A percentile compares a stretch with the other conserved stretches of the same genome.
Conservation (phyloP, 2,888 invertebrate genomes). For the Oegoconia quadripuncta region DNA sequence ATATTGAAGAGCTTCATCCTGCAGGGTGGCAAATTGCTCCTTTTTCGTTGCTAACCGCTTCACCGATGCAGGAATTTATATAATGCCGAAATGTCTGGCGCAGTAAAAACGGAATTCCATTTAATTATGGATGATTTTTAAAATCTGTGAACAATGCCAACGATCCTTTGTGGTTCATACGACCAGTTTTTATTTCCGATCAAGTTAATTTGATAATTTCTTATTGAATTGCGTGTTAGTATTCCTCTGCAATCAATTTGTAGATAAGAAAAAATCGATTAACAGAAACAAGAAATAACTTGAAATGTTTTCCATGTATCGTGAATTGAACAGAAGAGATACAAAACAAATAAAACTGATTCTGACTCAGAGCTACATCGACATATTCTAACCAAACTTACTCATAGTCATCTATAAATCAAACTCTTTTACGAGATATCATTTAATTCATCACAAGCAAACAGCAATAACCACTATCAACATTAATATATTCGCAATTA, state of each 20-base stretch:
- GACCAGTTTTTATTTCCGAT: conserved; percentile 55
- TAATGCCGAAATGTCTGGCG: conserved; percentile 56
- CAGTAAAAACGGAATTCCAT: conserved; percentile 71
- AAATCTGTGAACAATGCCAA: conserved; percentile 78
- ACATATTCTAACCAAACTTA: no score
- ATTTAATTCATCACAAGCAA: conserved; percentile 7
- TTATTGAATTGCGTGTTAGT: conserved; percentile 51
- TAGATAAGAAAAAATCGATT: conserved; percentile 19
- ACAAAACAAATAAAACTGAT: no score
- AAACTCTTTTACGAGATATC: background rate
- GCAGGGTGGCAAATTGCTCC: conserved; percentile 67
- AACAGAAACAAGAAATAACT: no score
- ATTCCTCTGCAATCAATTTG: conserved; percentile 32
- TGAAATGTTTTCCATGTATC: no score
- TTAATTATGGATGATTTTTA: conserved; percentile 78
- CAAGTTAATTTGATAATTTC: conserved; percentile 75
- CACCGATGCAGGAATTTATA: conserved; percentile 65
- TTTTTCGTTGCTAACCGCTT: conserved; percentile 53
- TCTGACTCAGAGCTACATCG: no score
- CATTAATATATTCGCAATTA: conserved; percentile 60
- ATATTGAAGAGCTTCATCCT: conserved; percentile 45
- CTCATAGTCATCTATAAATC: conserved; percentile 9
- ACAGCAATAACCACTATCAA: conserved; percentile 32
- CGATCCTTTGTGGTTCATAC: conserved; percentile 58
- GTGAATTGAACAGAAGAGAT: no score